Conservation (phyloP, 2,888 invertebrate species). For the Noctua janthina region DNA sequence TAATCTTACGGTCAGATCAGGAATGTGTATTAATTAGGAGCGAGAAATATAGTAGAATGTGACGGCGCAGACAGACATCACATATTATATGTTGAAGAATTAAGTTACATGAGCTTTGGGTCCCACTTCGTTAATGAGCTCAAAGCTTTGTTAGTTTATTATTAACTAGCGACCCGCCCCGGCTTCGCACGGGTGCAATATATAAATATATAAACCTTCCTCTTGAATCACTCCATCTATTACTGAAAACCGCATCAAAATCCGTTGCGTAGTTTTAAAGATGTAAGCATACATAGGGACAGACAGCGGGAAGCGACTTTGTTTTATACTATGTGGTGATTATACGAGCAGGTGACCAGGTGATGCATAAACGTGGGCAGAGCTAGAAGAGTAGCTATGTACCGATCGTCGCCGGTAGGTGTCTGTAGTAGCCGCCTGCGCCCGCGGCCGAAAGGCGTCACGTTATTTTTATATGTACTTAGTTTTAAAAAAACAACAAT, state of each 20-base stretch:
- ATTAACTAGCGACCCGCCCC: not conserved
- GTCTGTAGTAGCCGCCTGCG: too few species aligned
- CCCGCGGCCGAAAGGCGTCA: not conserved
- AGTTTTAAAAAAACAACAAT: not conserved
- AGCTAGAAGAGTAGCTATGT: not conserved
- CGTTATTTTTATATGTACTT: not conserved
- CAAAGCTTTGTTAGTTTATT: not conserved
- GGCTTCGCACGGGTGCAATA: too few species aligned
- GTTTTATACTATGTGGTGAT: too few species aligned
- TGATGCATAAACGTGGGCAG: not conserved
- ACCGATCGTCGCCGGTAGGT: not conserved
- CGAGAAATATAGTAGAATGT: conserved; percentile 56
- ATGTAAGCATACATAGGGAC: too few species aligned
- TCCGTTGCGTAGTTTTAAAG: too few species aligned
- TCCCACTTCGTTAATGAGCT: conserved; percentile 22
- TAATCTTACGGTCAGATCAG: conserved; percentile 54
- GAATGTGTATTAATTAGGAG: conserved; percentile 62
- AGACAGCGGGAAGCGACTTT: too few species aligned
- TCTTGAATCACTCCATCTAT: too few species aligned
- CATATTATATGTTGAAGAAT: conserved; percentile 46
- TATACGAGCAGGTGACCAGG: not conserved
- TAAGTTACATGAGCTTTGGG: conserved; percentile 8
- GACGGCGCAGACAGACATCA: conserved; percentile 27
- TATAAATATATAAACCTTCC: too few species aligned
- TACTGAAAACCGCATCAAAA: too few species aligned